Base-by-base conservation (phyloP, 2,888 invertebrate species). In the Clitarchus hookeri region DNA sequence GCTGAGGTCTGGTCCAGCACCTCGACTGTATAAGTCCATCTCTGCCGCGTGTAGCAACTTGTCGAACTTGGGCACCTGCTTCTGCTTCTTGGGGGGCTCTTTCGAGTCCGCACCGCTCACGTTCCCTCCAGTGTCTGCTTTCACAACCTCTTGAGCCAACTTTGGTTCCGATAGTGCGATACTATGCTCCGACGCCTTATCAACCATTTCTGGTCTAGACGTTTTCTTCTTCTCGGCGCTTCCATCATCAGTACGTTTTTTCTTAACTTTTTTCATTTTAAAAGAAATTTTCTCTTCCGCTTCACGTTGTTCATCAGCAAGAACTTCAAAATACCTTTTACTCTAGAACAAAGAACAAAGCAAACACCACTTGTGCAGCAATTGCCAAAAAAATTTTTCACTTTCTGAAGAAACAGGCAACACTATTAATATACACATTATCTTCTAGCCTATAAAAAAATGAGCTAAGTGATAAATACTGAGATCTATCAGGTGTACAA, bases 11-110 rank as follows among this genome's bases (percentile, higher is more conserved):
- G 95, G 91, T 0, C 94, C 94, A 88, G 93, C 93, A 0, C 96
- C 96, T 88, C 94, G 93, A 25, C 93, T 93, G 91, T 96, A 93
- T 87, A 94, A 94, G 87, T 93, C 91, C 86, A 95, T 89, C 87
- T 91, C 92, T 88, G 93, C 91, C 84, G 88, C 86, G 0, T 88
- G 85, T 44, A 90, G 85, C 54, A 89, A 89, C 82, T 36, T 44
- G 82, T 44, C 36, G 36, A 44, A 26, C 82, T n/a, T 82, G 13
- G 36, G 36, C 82, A 44, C 44, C 0, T 44, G 36, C 44, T 82
- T 27, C 36, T 1, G 19, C 44, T 26, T 27, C 26, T 79, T 79
- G 26, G 13, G 13, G 13, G n/a, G n/a, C 79, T 79, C 26, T 79
- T 79, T 36, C 82, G 23, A 23, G 82, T 79, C 27, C 13, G 23